Evolutionary conservation across 2,797 vertebrate genomes (phyloP).

Genomic region (Pachyuromys duprasi): DNA sequence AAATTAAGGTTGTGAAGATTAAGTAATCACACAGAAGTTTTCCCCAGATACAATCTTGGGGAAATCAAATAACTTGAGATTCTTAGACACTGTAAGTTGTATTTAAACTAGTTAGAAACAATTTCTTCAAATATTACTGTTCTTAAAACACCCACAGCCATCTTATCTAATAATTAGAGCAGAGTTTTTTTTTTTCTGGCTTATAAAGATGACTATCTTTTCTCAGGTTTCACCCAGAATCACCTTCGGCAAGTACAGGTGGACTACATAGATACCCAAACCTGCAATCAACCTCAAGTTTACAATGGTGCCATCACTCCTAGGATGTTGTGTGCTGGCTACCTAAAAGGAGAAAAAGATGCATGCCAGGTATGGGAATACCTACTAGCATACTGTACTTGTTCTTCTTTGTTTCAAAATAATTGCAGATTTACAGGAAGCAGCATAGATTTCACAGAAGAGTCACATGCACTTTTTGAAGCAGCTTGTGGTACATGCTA

Average conservation of each 20-base stretch:
- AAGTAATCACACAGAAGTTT: background rate
- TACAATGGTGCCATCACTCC: conserved; percentile 82
- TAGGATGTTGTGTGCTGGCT: conserved; percentile 89
- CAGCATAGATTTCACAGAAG: background rate
- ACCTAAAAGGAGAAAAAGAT: conserved; percentile 85
- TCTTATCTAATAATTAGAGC: background rate
- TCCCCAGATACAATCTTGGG: background rate
- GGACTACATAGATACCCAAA: conserved; percentile 82
- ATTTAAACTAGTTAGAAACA: conserved; percentile 28
- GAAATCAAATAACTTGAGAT: background rate
- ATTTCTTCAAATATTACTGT: background rate
- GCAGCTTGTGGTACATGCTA: background rate
- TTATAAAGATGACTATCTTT: conserved; percentile 38
- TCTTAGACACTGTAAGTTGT: background rate
- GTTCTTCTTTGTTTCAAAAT: background rate
- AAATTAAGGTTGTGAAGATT: background rate
- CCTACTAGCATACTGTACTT: background rate
- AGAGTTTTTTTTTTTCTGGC: background rate
- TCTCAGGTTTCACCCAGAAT: conserved; percentile 84
- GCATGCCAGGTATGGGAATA: conserved; percentile 86
- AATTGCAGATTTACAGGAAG: background rate
- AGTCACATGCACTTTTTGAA: background rate
- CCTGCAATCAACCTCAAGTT: conserved; percentile 83
- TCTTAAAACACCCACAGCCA: background rate
- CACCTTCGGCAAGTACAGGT: conserved; percentile 86